Conservation (phyloP, 2,888 invertebrate species). For the Eupsilia transversa region DNA sequence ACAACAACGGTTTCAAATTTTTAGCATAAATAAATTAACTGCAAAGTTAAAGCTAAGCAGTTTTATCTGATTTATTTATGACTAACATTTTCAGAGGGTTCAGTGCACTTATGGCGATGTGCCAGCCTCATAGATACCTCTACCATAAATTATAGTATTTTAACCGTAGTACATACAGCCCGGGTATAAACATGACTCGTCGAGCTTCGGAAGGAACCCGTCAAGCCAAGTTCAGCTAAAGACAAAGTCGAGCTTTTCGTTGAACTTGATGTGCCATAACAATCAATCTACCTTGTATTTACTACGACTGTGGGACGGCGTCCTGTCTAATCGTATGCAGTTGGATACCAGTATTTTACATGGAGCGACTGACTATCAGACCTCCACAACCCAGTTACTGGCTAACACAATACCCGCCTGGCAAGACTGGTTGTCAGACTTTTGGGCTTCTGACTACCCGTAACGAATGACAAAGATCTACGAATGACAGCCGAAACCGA, state of each 20-base stretch:
- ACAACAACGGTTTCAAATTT: not conserved
- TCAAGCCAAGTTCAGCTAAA: not conserved
- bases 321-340: too few species aligned
- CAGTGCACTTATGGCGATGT: constrained; percentile 22
- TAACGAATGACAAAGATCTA: too few species aligned
- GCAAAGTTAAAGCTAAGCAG: constrained; percentile 25
- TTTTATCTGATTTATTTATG: constrained; percentile 31
- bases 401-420: too few species aligned
- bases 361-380: too few species aligned
- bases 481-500: too few species aligned
- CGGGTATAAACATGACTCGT: not conserved
- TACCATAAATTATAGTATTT: constrained; percentile 23
- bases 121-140: constrained; percentile 16
- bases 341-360: too few species aligned
- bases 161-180: not conserved
- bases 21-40: constrained; percentile 21
- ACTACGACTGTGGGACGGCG: too few species aligned
- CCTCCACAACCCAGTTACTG: too few species aligned
- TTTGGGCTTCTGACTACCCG: too few species aligned
- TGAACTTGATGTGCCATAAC: not conserved
- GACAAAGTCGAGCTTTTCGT: not conserved
- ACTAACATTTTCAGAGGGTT: constrained; percentile 17
- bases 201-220: not conserved
- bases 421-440: too few species aligned
- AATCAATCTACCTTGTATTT: too few species aligned